These are phyloP conservation scores for Spisula solida DNA, from an alignment of 2,888 invertebrate species.

Conservation along the genomic window DNA sequence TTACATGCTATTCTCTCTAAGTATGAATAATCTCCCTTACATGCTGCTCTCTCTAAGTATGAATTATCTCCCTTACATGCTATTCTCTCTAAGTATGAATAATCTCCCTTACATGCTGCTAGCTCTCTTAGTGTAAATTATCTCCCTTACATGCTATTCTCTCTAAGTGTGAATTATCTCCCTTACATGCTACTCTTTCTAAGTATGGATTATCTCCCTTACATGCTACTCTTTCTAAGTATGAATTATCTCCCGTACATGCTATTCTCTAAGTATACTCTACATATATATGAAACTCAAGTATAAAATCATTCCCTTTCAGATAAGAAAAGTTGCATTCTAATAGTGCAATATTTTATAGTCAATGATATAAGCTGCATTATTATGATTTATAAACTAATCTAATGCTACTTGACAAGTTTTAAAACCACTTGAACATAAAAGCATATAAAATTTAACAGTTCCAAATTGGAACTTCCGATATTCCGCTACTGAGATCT, in stretches of 20 bases:
- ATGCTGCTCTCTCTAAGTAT: neutral
- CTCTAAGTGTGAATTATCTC: no score
- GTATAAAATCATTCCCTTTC: neutral
- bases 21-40: no score
- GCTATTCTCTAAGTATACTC: neutral
- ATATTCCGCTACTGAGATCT: neutral
- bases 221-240: neutral
- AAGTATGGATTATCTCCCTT: no score
- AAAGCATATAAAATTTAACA: neutral
- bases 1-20: no score
- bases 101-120: neutral
- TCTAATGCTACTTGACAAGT: neutral
- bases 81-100: neutral
- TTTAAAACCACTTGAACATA: conserved; percentile 1
- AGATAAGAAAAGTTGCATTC: no score
- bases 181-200: no score
- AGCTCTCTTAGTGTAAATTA: no score
- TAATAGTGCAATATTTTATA: no score
- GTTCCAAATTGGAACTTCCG: neutral
- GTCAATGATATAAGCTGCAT: no score
- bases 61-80: neutral
- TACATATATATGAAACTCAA: neutral
- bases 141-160: neutral
- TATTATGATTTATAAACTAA: neutral
- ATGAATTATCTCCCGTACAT: neutral